These are phyloP conservation scores for Morbakka virulenta DNA, from an alignment of 30 jellyfish, hydroid and myxozoan species.

Conservation along the genomic window DNA sequence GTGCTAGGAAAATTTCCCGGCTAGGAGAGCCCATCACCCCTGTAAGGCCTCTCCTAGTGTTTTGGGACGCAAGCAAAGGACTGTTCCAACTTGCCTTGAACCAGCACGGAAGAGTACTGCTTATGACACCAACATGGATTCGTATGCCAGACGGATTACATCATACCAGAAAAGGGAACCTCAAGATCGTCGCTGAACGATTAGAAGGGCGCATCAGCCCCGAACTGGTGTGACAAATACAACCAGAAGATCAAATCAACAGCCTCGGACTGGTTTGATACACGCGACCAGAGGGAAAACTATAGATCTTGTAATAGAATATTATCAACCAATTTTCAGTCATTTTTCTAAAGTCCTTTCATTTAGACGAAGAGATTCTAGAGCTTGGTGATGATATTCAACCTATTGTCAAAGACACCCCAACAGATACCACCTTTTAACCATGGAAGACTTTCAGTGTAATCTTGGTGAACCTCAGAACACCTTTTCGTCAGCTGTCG, in stretches of 20 bases:
- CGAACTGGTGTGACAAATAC: too few relatives aligned
- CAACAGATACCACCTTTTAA: background rate
- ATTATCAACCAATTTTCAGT: too few relatives aligned
- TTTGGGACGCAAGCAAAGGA: constrained; percentile 26
- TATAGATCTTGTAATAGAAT: too few relatives aligned
- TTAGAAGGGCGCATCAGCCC: constrained; percentile 58
- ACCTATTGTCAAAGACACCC: too few relatives aligned
- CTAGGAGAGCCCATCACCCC: constrained; percentile 33
- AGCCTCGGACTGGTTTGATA: constrained; percentile 53
- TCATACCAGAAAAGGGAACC: constrained; percentile 38
- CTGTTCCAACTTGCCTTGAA: constrained; percentile 41
- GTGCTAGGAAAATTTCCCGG: constrained; percentile 31
- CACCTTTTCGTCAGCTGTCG: too few relatives aligned
- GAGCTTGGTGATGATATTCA: too few relatives aligned
- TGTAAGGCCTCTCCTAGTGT: constrained; percentile 43
- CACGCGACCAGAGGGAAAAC: constrained; percentile 42
- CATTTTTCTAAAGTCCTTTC: too few relatives aligned
- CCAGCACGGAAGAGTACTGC: constrained; percentile 47
- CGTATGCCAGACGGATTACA: constrained; percentile 21
- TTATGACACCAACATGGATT: constrained; percentile 19
- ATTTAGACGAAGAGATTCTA: too few relatives aligned
- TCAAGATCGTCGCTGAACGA: constrained; percentile 46
- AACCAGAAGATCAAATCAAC: too few relatives aligned
- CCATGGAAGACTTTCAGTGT: too few relatives aligned
- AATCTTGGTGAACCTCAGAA: too few relatives aligned